Evolutionary conservation across 2,888 invertebrate genomes (phyloP), one percentile per base, ranked within the genome.

Genomic region (Zhuqinia jingwanae): DNA sequence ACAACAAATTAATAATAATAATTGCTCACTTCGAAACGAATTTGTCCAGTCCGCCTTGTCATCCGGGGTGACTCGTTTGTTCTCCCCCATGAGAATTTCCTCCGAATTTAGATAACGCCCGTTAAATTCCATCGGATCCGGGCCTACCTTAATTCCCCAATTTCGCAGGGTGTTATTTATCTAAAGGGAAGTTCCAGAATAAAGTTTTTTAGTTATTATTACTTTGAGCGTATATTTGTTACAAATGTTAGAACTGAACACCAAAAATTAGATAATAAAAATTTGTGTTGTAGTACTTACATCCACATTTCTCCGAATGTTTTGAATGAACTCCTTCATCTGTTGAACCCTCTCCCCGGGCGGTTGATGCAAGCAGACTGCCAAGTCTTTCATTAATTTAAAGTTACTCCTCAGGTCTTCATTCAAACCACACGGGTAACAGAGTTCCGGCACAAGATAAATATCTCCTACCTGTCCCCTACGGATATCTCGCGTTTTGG

Each of bases 31-130:
- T 85, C 79, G 1, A 15, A 85, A 60, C 0, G 30, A 58, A 20
- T 45, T 45, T 5, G 85, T 79, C 78, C 78, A 85, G 47, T 85
- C 85, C 5, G 80, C 85, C 20, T 80, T 85, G 11, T 75, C 80
- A 65, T 85, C 80, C 0, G 85, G 60, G 3, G n/a, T 15, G 1
- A 45, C 36, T 22, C 17, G 17, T 15, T 22, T 17, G 27, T 53
- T 45, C 0, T 22, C n/a, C 1, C 65, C 75, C 11, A 73, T 58
- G 0, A 80, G 0, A 11, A 85, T 63, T 20, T 53, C 45, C n/a
- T 75, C 80, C 0, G 76, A 13, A 22, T 56, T 58, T 0, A 81
- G 36, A 8, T 42, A 47, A 47, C 86, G 20, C 1, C 36, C 86
- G 0, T 20, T 5, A n/a, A 81, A n/a, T 17, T 56, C 56, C 0